These are phyloP conservation scores for Chirona hameri DNA, from an alignment of 2,888 invertebrate genomes.

Conservation along the genomic window DNA sequence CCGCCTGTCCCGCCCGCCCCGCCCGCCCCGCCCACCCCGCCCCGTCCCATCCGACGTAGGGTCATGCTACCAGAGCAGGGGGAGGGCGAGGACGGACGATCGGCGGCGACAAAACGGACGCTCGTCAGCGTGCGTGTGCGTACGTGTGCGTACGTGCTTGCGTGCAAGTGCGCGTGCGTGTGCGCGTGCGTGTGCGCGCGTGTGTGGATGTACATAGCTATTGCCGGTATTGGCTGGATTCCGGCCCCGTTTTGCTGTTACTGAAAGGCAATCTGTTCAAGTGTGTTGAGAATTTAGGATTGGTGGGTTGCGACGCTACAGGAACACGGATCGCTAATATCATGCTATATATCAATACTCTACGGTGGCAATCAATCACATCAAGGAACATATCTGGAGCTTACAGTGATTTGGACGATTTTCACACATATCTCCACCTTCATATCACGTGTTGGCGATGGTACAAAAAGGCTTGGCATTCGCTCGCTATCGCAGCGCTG, in stretches of 20 bases:
- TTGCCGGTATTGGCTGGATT: too few relatives aligned
- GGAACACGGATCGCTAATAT: background rate
- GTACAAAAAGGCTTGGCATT: constrained; percentile 12
- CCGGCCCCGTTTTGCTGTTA: background rate
- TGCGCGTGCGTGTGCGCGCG: too few relatives aligned
- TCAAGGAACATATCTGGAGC: constrained; percentile 9
- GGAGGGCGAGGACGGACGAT: background rate
- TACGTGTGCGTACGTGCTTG: too few relatives aligned
- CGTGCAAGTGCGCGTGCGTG: too few relatives aligned
- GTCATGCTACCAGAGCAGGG: constrained; percentile 23
- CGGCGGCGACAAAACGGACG: background rate
- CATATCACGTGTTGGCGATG: constrained; percentile 27
- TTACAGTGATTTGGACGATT: background rate
- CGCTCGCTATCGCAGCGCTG: background rate
- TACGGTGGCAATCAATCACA: background rate
- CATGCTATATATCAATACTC: background rate
- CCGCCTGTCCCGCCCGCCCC: background rate
- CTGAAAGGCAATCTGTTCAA: background rate
- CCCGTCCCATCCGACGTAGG: background rate
- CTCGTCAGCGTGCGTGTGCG: background rate
- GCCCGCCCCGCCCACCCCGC: background rate
- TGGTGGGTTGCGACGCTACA: background rate
- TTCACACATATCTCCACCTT: constrained; percentile 25
- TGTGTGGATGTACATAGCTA: too few relatives aligned
- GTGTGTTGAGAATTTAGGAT: background rate